phyloP scores from a whole-genome alignment of 2,888 invertebrate genomes.

The Drosophila sordidula region DNA sequence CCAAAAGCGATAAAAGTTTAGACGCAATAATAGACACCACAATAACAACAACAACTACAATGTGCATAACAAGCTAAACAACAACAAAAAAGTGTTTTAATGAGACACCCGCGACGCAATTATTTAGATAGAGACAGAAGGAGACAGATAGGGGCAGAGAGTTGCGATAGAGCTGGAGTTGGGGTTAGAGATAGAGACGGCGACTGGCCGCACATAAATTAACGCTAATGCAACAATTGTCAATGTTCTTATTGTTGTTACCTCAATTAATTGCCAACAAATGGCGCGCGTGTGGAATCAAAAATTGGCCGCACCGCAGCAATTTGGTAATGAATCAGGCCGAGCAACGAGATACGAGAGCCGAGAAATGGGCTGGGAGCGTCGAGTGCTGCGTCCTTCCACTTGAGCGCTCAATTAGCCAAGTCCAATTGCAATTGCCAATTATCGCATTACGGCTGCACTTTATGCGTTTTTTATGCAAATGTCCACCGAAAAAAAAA shows the following conservation, averaged over 20 bases:
- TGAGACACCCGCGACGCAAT: slow-evolving; percentile 56
- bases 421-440: slow-evolving; percentile 45
- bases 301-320: background rate
- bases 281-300: slow-evolving; percentile 48
- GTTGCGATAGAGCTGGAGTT: slow-evolving; percentile 2
- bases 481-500: slow-evolving; percentile 40
- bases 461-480: slow-evolving; percentile 76
- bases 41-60: slow-evolving; percentile 20
- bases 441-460: slow-evolving; percentile 29
- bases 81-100: slow-evolving; percentile 40
- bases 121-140: slow-evolving; percentile 29
- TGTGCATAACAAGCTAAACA: slow-evolving; percentile 38
- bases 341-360: background rate
- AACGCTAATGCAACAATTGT: slow-evolving; percentile 59
- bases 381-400: slow-evolving; percentile 38
- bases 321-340: too few species aligned
- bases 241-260: slow-evolving; percentile 20
- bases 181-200: slow-evolving; percentile 8
- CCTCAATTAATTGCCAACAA: slow-evolving; percentile 74
- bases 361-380: background rate
- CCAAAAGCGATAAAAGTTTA: slow-evolving; percentile 63
- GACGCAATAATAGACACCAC: slow-evolving; percentile 56
- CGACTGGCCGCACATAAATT: slow-evolving; percentile 38
- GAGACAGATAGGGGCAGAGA: background rate
- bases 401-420: slow-evolving; percentile 63